A percentile compares a stretch with the other conserved stretches of the same genome.
phyloP scores from a whole-genome alignment of 2,113 vertebrate genomes.

The Zosterops borbonicus region DNA sequence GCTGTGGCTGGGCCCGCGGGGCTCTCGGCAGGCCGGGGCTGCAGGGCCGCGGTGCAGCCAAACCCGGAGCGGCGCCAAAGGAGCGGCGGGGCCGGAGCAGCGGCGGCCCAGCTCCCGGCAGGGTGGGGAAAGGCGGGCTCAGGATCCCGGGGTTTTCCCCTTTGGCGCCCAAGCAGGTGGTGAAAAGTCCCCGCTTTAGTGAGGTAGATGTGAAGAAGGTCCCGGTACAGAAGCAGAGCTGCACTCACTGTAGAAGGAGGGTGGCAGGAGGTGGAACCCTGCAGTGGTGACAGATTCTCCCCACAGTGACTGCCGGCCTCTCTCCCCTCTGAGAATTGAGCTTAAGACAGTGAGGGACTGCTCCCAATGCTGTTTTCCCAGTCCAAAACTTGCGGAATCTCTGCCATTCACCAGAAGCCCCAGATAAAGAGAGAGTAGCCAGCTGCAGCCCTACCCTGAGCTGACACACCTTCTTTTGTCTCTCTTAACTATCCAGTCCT shows the following conservation, averaged over 20 bases:
- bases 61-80: no score
- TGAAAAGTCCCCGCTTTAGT: no score
- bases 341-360: no score
- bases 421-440: background rate
- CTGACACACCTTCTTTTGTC: background rate
- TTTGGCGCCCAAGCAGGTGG: no score
- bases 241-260: background rate
- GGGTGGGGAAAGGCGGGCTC: no score
- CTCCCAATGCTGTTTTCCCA: background rate
- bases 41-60: no score
- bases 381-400: background rate
- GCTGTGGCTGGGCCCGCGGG: no score
- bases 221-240: background rate
- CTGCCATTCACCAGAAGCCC: background rate
- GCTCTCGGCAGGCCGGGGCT: no score
- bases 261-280: background rate
- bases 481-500: background rate
- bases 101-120: no score
- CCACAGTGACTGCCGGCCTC: background rate
- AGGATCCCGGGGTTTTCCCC: no score
- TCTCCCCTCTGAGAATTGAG: background rate
- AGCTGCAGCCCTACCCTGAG: background rate
- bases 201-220: no score
- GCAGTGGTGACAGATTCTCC: background rate
- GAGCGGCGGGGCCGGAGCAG: no score